phyloP scores from a whole-genome alignment of 1,140 invertebrate genomes.

The Drosophila subobscura region DNA sequence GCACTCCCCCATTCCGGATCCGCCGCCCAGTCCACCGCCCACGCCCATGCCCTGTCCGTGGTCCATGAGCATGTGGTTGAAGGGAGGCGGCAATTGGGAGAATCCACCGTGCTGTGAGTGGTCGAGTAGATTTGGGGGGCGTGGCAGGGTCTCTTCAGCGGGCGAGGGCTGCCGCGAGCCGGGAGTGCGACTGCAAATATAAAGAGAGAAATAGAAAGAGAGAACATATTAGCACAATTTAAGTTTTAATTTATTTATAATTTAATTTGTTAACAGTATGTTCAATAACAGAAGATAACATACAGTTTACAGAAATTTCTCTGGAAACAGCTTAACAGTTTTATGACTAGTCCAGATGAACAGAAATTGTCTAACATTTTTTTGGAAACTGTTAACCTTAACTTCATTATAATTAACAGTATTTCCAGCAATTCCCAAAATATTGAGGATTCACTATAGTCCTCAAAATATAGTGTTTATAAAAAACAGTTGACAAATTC shows the following conservation, averaged over 20 bases:
- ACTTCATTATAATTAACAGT: too few relatives aligned
- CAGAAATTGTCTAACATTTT: too few relatives aligned
- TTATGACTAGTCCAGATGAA: neutral
- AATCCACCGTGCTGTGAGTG: slow-evolving; percentile 69
- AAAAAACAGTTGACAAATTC: too few relatives aligned
- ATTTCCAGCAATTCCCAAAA: too few relatives aligned
- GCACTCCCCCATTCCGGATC: slow-evolving; percentile 51
- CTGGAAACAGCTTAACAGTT: neutral
- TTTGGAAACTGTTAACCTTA: too few relatives aligned
- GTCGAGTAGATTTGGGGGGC: slow-evolving; percentile 72
- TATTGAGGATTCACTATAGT: too few relatives aligned
- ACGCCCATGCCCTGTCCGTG: slow-evolving; percentile 68
- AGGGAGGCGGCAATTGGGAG: slow-evolving; percentile 69
- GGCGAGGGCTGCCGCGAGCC: slow-evolving; percentile 96
- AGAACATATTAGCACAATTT: slow-evolving; percentile 16
- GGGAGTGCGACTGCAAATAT: slow-evolving; percentile 89
- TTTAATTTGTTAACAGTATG: neutral
- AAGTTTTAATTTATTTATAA: neutral
- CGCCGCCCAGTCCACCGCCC: slow-evolving; percentile 53
- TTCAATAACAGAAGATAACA: slow-evolving; percentile 11
- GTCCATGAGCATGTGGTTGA: slow-evolving; percentile 83
- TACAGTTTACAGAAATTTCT: neutral
- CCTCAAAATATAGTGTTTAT: too few relatives aligned
- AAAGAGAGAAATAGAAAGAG: neutral
- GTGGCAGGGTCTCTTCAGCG: slow-evolving; percentile 88